These are phyloP conservation scores for Conchocele bisecta DNA, from an alignment of 2,888 invertebrate genomes.

Conservation along the genomic window DNA sequence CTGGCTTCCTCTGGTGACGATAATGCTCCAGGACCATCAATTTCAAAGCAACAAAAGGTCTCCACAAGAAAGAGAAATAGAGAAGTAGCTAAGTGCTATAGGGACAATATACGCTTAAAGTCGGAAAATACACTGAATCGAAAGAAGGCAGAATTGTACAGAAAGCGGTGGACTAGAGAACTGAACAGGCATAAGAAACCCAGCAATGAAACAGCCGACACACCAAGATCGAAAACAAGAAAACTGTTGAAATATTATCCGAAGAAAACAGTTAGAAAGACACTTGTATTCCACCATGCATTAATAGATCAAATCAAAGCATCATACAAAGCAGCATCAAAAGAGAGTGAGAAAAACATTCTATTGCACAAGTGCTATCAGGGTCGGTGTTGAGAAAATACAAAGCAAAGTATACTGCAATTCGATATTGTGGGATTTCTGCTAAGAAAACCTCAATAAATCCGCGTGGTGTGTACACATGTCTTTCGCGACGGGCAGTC, in stretches of 20 bases:
- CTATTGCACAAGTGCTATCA: neutral
- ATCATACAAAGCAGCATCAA: constrained; percentile 5
- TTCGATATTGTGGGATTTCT: neutral
- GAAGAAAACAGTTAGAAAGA: constrained; percentile 21
- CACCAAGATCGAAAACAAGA: constrained; percentile 30
- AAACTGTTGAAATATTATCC: constrained; percentile 22
- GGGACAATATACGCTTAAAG: constrained; percentile 13
- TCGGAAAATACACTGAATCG: constrained; percentile 1
- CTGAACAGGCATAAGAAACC: neutral
- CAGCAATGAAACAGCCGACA: neutral
- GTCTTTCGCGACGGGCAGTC: neutral
- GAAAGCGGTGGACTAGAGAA: constrained; percentile 18
- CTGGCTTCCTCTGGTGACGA: constrained; percentile 1
- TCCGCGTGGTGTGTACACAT: no score
- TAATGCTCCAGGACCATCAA: neutral
- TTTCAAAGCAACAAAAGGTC: constrained; percentile 11
- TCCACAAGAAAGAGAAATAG: constrained; percentile 10
- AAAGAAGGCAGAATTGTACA: constrained; percentile 20
- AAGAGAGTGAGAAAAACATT: constrained; percentile 13
- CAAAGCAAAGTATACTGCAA: constrained; percentile 1
- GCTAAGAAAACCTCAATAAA: neutral
- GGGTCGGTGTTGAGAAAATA: constrained; percentile 12
- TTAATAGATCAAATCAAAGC: constrained; percentile 24
- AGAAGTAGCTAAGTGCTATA: constrained; percentile 28
- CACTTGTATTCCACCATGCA: constrained; percentile 10